Evolutionary conservation across 2,888 invertebrate species (phyloP).

Genomic region (Philopedon plagiatum): DNA sequence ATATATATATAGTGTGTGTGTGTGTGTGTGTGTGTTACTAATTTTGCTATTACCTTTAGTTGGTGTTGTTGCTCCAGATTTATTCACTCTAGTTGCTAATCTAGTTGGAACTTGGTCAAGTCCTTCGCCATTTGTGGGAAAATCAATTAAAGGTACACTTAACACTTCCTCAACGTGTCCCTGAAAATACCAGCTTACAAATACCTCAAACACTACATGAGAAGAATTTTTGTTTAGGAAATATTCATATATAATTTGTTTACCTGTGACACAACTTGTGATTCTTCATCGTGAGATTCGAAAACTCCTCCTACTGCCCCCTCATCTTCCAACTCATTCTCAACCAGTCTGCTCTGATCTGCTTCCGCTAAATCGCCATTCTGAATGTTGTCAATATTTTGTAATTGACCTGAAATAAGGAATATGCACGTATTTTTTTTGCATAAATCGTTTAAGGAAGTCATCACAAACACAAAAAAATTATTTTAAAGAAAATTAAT

Average conservation of each 20-base stretch:
- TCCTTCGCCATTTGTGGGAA: conserved; percentile 65
- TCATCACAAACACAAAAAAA: too few species aligned
- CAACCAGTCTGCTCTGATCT: conserved; percentile 78
- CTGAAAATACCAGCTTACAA: too few species aligned
- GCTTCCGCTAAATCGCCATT: conserved; percentile 87
- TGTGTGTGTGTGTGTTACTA: conserved; percentile 5
- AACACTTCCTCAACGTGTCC: conserved; percentile 55
- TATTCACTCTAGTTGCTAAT: conserved; percentile 67
- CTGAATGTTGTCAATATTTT: conserved; percentile 68
- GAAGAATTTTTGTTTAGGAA: too few species aligned
- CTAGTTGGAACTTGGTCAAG: conserved; percentile 78
- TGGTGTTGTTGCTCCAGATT: conserved; percentile 63
- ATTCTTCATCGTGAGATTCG: conserved; percentile 41
- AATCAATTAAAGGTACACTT: conserved; percentile 58
- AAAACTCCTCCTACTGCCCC: conserved; percentile 67
- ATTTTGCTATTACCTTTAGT: conserved; percentile 60
- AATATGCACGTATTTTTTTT: not conserved
- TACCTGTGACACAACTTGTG: conserved; percentile 49
- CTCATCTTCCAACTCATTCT: conserved; percentile 61
- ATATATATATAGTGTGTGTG: too few species aligned
- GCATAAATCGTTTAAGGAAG: not conserved
- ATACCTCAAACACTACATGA: too few species aligned
- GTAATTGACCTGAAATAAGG: conserved; percentile 26
- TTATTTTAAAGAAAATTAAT: too few species aligned
- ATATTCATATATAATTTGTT: not conserved